Percentiles rank a stretch among this genome's conserved stretches.
These are phyloP conservation scores for Enhydra lutris DNA, from an alignment of 2,113 vertebrate species.

Conservation along the genomic window DNA sequence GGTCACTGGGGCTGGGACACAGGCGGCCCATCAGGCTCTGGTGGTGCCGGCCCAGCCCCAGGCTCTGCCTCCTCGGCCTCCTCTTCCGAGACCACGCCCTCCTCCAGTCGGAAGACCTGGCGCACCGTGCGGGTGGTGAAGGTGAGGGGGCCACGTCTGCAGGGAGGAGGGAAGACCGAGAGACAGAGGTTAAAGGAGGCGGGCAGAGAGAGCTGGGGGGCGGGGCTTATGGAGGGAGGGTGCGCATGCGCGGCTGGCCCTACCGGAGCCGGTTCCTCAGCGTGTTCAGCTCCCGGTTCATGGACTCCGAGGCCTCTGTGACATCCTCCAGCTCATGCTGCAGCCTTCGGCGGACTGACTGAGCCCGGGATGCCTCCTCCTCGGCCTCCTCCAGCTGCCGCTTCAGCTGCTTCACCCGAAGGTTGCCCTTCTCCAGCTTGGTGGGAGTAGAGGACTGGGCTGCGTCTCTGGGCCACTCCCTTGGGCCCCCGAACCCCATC, in stretches of 20 bases:
- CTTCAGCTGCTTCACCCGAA: conserved; percentile 89
- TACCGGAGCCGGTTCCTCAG: conserved; percentile 91
- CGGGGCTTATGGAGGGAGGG: neutral
- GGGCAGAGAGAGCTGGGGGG: no score
- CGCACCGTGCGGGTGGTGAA: conserved; percentile 79
- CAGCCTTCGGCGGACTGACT: conserved; percentile 87
- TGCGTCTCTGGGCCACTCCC: accelerated
- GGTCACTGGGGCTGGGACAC: conserved; percentile 66
- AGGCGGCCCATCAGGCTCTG: neutral
- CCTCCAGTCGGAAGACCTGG: conserved; percentile 80
- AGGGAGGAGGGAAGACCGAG: neutral
- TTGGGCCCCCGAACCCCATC: neutral
- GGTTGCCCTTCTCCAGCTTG: conserved; percentile 88
- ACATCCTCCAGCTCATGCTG: conserved; percentile 91
- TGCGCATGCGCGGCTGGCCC: accelerated
- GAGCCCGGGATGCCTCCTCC: conserved; percentile 88
- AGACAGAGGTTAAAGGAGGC: neutral
- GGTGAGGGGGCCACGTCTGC: conserved; percentile 76
- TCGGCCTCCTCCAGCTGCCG: conserved; percentile 91
- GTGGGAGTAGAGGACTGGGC: accelerated
- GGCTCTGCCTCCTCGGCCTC: conserved; percentile 60
- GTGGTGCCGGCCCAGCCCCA: neutral
- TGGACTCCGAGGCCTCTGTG: conserved; percentile 83
- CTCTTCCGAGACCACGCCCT: conserved; percentile 76
- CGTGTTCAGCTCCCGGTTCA: conserved; percentile 90